Base-by-base conservation (phyloP, 1,140 invertebrate species). In the Megalopta genalis region DNA sequence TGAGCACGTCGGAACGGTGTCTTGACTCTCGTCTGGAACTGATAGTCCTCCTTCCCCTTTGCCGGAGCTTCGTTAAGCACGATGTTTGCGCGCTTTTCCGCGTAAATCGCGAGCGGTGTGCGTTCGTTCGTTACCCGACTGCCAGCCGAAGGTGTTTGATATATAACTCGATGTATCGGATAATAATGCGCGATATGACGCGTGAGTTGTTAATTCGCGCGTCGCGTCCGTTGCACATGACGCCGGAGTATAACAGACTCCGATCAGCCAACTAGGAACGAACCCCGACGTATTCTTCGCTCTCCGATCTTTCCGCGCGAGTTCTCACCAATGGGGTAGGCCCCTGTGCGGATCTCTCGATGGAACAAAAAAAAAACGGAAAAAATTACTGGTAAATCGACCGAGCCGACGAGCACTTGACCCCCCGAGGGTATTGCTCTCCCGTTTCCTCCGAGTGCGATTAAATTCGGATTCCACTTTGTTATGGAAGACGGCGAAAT, bases 171-270 rank as follows among this genome's bases (percentile, higher is more conserved):
- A 90, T 90, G 91, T 90, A 90, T 88, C 79, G 86, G 88, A 91
- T 91, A 91, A 92, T 92, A 93, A 92, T 90, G 87, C 80, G 87
- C 88, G 89, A 92, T 90, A 91, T 90, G 90, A 90, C 86, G 90
- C 89, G 90, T 90, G 86, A 91, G 88, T 92, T 90, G 90, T 89
- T 92, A 92, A 92, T 92, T 90, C 86, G 81, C 73, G 74, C 84
- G 83, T 86, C 81, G 72, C 86, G 87, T 88, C 88, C 80, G 82
- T 65, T 89, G 87, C 88, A 90, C 84, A 74, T 85, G 85, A 88
- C 83, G 74, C 67, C 14, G 64, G 71, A 78, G 67, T 72, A 77
- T 73, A 60, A 16, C 46, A 23, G 52, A 59, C 59, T 81, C 64
- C 60, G 60, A 37, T 25, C 14, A 65, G 64, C 21, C 32, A n/a